These are phyloP conservation scores for Pristis pectinata DNA, from an alignment of 2,797 vertebrate genomes.

Conservation along the genomic window DNA sequence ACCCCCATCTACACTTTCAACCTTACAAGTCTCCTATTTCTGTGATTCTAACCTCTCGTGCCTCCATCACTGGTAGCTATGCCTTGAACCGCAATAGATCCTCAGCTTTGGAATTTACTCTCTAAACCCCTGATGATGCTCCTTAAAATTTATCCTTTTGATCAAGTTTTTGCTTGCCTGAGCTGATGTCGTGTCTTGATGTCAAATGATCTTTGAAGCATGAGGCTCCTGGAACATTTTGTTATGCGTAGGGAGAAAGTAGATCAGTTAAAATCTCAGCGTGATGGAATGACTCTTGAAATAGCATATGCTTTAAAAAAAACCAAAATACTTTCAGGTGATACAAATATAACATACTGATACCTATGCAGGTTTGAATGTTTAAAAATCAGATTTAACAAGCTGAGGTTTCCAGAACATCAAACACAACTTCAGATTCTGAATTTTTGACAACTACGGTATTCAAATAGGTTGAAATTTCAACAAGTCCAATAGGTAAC, in stretches of 20 bases:
- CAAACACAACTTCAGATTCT: background rate
- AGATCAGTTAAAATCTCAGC: background rate
- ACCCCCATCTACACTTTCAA: background rate
- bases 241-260: background rate
- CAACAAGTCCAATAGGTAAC: background rate
- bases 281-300: background rate
- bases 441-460: background rate
- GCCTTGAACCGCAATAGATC: background rate
- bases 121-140: background rate
- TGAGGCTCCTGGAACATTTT: background rate
- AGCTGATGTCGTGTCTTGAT: background rate
- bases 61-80: background rate
- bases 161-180: background rate
- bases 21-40: background rate
- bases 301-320: background rate
- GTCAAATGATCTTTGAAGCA: background rate
- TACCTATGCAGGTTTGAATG: background rate
- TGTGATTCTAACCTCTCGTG: background rate
- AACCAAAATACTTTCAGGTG: background rate
- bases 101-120: background rate
- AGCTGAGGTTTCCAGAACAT: background rate
- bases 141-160: background rate
- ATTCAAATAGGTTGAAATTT: background rate
- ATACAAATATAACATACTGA: background rate
- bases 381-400: background rate